These are phyloP conservation scores for Phalera bucephala DNA, from an alignment of 2,888 invertebrate species.

Conservation along the genomic window DNA sequence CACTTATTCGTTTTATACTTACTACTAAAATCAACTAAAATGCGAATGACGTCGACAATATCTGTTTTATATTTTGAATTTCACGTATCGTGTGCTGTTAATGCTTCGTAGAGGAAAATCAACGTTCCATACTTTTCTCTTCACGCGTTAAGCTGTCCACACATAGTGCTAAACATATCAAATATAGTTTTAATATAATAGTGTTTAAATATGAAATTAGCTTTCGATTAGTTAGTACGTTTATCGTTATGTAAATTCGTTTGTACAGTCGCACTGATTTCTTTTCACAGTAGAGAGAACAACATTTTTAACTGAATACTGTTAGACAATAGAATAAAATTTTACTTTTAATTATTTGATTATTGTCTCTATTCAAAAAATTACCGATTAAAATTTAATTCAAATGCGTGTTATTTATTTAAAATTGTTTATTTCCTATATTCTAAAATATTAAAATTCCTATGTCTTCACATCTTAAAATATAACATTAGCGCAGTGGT, in stretches of 20 bases:
- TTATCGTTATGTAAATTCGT: constrained; percentile 52
- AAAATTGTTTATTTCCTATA: background rate
- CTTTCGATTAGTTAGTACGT: constrained; percentile 39
- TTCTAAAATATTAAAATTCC: too few relatives aligned
- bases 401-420: constrained; percentile 42
- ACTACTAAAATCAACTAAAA: constrained; percentile 48
- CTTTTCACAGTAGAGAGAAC: constrained; percentile 51
- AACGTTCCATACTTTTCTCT: constrained; percentile 17
- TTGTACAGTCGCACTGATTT: constrained; percentile 69
- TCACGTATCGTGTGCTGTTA: constrained; percentile 29
- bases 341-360: constrained; percentile 67
- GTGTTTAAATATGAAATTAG: constrained; percentile 35
- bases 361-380: constrained; percentile 64
- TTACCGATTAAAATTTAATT: constrained; percentile 72
- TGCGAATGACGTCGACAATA: constrained; percentile 79
- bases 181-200: constrained; percentile 23
- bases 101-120: constrained; percentile 32
- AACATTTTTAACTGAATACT: constrained; percentile 55
- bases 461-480: too few relatives aligned
- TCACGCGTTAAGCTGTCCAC: constrained; percentile 23
- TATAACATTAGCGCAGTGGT: too few relatives aligned
- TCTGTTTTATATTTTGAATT: constrained; percentile 52
- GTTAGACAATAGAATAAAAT: constrained; percentile 60
- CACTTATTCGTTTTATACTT: constrained; percentile 67
- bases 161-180: constrained; percentile 17